Evolutionary conservation across 2,888 invertebrate genomes (phyloP), one percentile per base, ranked within the genome.

Genomic region (Nebria salina): DNA sequence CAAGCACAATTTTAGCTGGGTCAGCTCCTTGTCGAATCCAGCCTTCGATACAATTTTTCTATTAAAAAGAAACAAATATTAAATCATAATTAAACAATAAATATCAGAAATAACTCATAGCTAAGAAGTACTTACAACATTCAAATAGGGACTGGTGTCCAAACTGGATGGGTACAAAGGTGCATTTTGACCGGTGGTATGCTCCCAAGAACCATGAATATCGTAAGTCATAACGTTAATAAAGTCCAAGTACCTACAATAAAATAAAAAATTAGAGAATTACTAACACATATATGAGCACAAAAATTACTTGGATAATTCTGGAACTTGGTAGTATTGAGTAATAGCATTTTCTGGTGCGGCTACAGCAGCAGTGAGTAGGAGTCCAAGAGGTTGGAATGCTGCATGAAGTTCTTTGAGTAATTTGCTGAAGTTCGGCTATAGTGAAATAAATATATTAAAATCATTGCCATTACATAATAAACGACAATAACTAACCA

Each of bases 151-250:
- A 0, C 88, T 86, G 72, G 90, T 90, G 2, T 88, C 89, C n/a
- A 87, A 84, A 0, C 91, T 89, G 26, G 91, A 90, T 20, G 88
- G 87, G 83, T 91, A 92, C 0, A 95, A 89, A 0, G 94, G 93
- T 0, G 95, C 91, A 85, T 95, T 94, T 78, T 93, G 91, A 0
- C 94, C 95, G 0, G 93, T 92, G 0, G 88, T 88, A 0, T 86
- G 75, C 73, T 95, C 93, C 93, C 93, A 94, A 0, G 92, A 87
- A 0, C 94, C 94, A 84, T 94, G 92, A 84, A 94, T 89, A 86
- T 95, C 95, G 84, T 95, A 95, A 0, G 94, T 87, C 95, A 95
- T 95, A 0, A 96, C 85, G 84, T 93, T 92, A 70, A 95, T 91
- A 41, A 93, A 89, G 85, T 95, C 92, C 41, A 95, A 86, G 83